Conservation (phyloP, 30 jellyfish, hydroid and myxozoan genomes). For the Hydractinia symbiolongicarpus region DNA sequence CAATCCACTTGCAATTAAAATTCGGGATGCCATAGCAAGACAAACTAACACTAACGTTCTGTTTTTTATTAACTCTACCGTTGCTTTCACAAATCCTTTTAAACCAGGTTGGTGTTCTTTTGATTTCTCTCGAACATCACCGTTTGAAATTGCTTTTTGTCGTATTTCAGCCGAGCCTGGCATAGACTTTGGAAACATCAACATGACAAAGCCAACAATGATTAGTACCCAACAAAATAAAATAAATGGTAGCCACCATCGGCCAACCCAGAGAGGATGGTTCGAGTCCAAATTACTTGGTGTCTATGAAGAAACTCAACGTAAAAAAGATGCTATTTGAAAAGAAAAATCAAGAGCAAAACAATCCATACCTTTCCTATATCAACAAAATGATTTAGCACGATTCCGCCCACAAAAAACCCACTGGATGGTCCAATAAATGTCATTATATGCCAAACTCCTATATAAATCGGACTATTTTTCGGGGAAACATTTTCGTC, state of each 20-base stretch:
- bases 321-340: neutral
- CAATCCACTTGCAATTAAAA: constrained; percentile 29
- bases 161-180: constrained; percentile 25
- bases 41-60: constrained; percentile 45
- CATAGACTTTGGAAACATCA: constrained; percentile 47
- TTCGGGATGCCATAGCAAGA: constrained; percentile 36
- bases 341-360: neutral
- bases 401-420: constrained; percentile 33
- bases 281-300: constrained; percentile 18
- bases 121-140: constrained; percentile 30
- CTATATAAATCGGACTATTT: constrained; percentile 57
- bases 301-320: constrained; percentile 25
- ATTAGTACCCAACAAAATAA: constrained; percentile 17
- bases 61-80: constrained; percentile 35
- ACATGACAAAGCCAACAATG: constrained; percentile 15
- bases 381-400: constrained; percentile 40
- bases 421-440: constrained; percentile 53
- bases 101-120: neutral
- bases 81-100: constrained; percentile 38
- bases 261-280: constrained; percentile 57
- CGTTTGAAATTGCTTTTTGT: constrained; percentile 48
- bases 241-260: constrained; percentile 64
- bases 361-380: constrained; percentile 31
- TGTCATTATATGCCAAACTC: constrained; percentile 43
- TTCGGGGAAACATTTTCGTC: constrained; percentile 65